Conservation (phyloP, 2,113 vertebrate genomes). For the Tiliqua scincoides region DNA sequence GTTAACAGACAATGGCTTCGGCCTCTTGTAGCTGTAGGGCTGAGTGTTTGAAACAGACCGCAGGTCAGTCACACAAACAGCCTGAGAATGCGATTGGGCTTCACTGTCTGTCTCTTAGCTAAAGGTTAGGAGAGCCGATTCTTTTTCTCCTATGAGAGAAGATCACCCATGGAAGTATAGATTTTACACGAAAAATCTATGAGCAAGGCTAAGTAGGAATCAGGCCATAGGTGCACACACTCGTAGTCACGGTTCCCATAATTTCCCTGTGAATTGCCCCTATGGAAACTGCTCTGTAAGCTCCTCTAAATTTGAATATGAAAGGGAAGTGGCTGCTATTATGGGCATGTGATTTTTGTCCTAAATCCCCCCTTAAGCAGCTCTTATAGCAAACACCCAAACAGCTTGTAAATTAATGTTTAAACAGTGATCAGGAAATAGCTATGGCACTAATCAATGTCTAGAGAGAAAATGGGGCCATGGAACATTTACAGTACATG, state of each 20-base stretch:
- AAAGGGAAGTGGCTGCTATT: too few species aligned
- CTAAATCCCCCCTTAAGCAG: background rate
- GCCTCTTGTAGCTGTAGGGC: background rate
- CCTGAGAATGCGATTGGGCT: background rate
- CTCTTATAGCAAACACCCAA: background rate
- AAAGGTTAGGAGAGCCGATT: background rate
- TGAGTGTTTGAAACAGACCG: background rate
- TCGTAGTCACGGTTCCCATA: background rate
- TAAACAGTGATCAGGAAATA: background rate
- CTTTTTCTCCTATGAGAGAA: background rate
- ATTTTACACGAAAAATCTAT: background rate
- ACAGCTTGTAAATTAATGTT: background rate
- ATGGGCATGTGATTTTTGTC: background rate
- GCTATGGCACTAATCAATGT: background rate
- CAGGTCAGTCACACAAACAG: background rate
- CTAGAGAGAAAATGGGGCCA: background rate
- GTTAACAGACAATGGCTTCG: background rate
- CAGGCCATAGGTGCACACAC: background rate
- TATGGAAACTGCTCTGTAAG: background rate
- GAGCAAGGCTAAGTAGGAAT: background rate
- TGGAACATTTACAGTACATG: too few species aligned
- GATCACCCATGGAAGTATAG: background rate
- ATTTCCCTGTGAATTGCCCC: background rate
- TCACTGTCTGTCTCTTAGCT: background rate
- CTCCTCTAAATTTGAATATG: background rate